Evolutionary conservation across 2,113 vertebrate species (phyloP).

Genomic region (Apus apus): DNA sequence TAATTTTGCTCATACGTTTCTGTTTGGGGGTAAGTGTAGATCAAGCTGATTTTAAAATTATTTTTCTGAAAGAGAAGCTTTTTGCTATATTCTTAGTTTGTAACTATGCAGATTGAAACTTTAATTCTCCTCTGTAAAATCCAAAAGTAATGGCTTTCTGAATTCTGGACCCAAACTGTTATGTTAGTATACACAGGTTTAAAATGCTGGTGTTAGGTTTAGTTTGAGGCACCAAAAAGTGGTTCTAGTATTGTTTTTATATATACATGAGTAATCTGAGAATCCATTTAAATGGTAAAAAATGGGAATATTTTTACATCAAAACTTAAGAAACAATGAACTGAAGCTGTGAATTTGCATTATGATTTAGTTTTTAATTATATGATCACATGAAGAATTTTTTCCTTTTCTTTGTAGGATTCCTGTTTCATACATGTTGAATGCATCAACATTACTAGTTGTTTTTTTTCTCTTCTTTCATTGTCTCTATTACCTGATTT

Average conservation of each 20-base stretch:
- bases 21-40: neutral
- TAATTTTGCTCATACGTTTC: neutral
- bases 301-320: neutral
- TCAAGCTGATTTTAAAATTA: neutral
- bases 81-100: neutral
- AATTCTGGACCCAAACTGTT: neutral
- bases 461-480: neutral
- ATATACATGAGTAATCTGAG: neutral
- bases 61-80: neutral
- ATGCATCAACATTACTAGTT: neutral
- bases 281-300: neutral
- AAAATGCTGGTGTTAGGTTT: neutral
- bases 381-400: neutral
- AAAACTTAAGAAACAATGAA: neutral
- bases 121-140: neutral
- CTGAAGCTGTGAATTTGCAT: neutral
- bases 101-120: neutral
- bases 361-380: neutral
- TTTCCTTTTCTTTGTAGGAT: neutral
- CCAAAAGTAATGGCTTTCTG: neutral
- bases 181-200: neutral
- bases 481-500: neutral
- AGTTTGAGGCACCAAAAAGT: neutral
- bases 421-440: neutral
- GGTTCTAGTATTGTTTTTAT: neutral